Evolutionary conservation across 2,113 vertebrate species (phyloP).

Genomic region (Epinephelus moara): DNA sequence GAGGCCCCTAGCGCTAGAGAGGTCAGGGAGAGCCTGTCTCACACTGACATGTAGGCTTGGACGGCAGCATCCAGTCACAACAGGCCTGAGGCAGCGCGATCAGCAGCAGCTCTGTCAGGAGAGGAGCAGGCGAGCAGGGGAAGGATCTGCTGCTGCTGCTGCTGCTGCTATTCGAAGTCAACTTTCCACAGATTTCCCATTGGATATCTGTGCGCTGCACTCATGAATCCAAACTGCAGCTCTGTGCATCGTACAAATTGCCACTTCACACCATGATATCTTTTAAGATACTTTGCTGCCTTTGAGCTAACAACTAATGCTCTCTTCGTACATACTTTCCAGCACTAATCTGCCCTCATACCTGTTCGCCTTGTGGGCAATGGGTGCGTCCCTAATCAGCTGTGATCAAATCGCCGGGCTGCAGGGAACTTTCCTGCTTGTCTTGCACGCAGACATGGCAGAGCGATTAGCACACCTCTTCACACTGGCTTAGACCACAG

Average conservation of each 20-base stretch:
- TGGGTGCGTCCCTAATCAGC: slow-evolving; percentile 65
- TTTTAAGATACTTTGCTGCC: slow-evolving; percentile 32
- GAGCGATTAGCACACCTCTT: slow-evolving; percentile 80
- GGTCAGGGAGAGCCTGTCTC: slow-evolving; percentile 80
- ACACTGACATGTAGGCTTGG: slow-evolving; percentile 81
- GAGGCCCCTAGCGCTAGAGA: slow-evolving; percentile 78
- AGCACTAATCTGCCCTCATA: slow-evolving; percentile 53
- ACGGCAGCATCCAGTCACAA: slow-evolving; percentile 81
- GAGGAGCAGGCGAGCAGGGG: slow-evolving; percentile 44
- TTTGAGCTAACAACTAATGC: slow-evolving; percentile 37
- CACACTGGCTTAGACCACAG: slow-evolving; percentile 79
- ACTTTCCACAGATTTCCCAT: slow-evolving; percentile 41
- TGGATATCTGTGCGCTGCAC: slow-evolving; percentile 22
- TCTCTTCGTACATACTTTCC: slow-evolving; percentile 38
- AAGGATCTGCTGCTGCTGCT: slow-evolving; percentile 52
- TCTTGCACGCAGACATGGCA: slow-evolving; percentile 56
- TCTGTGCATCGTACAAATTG: background rate
- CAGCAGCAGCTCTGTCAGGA: slow-evolving; percentile 69
- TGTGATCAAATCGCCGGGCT: slow-evolving; percentile 71
- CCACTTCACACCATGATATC: slow-evolving; percentile 16
- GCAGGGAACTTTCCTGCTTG: slow-evolving; percentile 44
- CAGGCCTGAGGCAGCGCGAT: slow-evolving; percentile 76
- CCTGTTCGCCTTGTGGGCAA: slow-evolving; percentile 53
- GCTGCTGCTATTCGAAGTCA: slow-evolving; percentile 40
- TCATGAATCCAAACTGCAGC: slow-evolving; percentile 19